Conservation (phyloP, 1,140 invertebrate genomes). For the Manduca sexta region DNA sequence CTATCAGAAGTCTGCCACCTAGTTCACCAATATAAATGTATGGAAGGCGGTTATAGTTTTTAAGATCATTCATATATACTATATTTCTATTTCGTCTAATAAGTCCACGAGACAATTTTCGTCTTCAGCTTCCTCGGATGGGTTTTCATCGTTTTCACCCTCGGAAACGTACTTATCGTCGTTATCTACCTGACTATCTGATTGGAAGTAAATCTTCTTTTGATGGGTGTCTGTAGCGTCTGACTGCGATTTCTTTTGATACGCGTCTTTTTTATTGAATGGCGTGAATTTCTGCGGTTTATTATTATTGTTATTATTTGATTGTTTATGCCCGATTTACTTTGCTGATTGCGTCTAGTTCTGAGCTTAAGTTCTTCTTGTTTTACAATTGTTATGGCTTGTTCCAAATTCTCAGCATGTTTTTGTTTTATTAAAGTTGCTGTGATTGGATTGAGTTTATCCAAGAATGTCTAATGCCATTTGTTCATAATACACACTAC, state of each 20-base stretch:
- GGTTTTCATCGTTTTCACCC: no score
- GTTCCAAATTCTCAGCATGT: not conserved
- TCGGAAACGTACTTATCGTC: not conserved
- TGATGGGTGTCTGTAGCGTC: no score
- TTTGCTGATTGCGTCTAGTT: not conserved
- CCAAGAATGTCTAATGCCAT: slow-evolving; percentile 7
- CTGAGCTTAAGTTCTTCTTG: not conserved
- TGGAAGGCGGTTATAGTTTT: slow-evolving; percentile 11
- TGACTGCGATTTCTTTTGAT: not conserved
- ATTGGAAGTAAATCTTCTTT: no score
- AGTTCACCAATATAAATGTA: slow-evolving; percentile 13
- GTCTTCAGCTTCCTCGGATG: no score
- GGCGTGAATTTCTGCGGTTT: not conserved
- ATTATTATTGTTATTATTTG: not conserved
- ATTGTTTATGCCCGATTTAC: not conserved
- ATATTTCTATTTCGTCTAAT: no score
- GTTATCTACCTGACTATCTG: not conserved
- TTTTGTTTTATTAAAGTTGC: slow-evolving; percentile 6
- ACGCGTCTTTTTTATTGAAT: not conserved
- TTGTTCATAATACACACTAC: slow-evolving; percentile 6
- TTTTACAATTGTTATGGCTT: not conserved
- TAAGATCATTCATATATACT: no score
- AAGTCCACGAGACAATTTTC: no score
- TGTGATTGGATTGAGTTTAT: slow-evolving; percentile 6
- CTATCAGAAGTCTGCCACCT: slow-evolving; percentile 17